A percentile compares a stretch with the other conserved stretches of the same genome.
These are phyloP conservation scores for Ostrea edulis DNA, from an alignment of 1,140 invertebrate species.

Conservation along the genomic window DNA sequence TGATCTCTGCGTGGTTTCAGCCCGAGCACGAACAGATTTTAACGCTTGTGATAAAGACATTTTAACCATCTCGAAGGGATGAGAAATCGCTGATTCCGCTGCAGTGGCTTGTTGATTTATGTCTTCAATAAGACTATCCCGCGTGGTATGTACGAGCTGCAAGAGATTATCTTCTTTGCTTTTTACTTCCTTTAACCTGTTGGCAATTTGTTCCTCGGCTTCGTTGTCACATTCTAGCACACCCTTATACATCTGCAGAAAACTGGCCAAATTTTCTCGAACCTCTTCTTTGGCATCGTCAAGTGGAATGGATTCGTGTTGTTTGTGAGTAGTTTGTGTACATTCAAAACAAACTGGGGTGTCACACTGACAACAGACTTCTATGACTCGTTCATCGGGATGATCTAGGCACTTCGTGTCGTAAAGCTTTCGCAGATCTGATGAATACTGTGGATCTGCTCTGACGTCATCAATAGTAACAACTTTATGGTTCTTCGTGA, in stretches of 20 bases:
- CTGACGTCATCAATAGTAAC: background rate
- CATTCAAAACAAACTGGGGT: slow-evolving; percentile 6
- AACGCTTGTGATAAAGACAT: background rate
- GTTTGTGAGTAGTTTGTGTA: background rate
- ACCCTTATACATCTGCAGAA: background rate
- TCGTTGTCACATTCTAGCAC: background rate
- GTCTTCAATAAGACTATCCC: background rate
- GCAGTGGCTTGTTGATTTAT: slow-evolving; percentile 8
- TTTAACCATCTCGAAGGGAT: background rate
- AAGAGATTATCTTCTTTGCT: background rate
- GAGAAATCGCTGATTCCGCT: background rate
- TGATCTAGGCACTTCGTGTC: background rate
- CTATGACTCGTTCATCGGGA: background rate
- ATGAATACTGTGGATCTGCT: background rate
- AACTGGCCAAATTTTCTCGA: background rate
- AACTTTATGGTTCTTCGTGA: background rate
- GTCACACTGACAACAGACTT: background rate
- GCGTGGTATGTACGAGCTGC: background rate
- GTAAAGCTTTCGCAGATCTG: background rate
- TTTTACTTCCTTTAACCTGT: background rate
- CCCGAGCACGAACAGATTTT: background rate
- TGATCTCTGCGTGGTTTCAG: background rate
- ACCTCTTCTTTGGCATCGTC: background rate
- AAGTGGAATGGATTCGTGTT: background rate
- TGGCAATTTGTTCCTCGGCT: background rate